Base-by-base conservation (phyloP, 2,113 vertebrate species). In the Beaufortia kweichowensis region DNA sequence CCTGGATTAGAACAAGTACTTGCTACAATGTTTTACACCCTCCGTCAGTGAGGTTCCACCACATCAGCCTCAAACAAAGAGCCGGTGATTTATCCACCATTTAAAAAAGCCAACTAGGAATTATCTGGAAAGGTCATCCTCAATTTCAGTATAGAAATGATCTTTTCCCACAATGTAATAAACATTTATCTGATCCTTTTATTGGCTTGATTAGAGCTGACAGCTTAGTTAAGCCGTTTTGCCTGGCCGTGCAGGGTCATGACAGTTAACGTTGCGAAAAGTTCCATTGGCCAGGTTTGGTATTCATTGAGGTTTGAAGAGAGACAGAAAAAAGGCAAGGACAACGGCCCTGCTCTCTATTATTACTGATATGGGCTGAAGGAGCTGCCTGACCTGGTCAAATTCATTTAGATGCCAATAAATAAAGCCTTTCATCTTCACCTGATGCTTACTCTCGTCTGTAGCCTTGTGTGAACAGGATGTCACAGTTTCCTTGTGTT, bases 141-240 rank as follows among this genome's bases (percentile, higher is more conserved):
- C 96, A 97, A 97, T 97, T 97, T 98, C 96, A 94, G 91, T 92
- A 93, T 90, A 96, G 95, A 96, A 97, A 97, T 98, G 93, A 98
- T 96, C 95, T 96, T 96, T 98, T 96, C 95, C 94, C 88, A 71
- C 93, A 93, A 91, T 85, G 94, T 96, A 96, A 98, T 98, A 98
- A 98, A 98, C 96, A 97, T 98, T 98, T 97, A 97, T 97, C 95
- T 94, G 90, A 94, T 93, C 92, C 91, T 93, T 95, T 98, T 96
- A 97, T 96, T 96, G 94, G 94, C 93, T 95, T 95, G 94, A 98
- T 98, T 96, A 94, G 92, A 97, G 92, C 92, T 97, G 97, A 98
- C 97, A 98, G 94, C 95, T 95, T 95, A 94, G 95, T 96, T 98
- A 98, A 98, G 95, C 94, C 94, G 91, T 96, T 96, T 95, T 91